phyloP scores from a whole-genome alignment of 2,113 vertebrate species.

The Eretmochelys imbricata region DNA sequence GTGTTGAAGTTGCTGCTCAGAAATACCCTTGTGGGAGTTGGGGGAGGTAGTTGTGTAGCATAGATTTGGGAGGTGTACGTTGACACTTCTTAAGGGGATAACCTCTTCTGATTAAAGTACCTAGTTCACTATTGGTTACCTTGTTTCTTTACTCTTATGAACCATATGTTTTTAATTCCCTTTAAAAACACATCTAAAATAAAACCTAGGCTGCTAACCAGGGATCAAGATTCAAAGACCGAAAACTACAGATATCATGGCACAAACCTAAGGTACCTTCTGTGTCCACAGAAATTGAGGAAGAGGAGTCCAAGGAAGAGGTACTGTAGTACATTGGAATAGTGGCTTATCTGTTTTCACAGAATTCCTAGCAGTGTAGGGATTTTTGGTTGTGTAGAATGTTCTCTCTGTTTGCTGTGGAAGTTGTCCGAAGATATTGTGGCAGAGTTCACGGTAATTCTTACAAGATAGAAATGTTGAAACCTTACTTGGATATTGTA shows the following conservation, averaged over 20 bases:
- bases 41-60: background rate
- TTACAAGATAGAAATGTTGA: background rate
- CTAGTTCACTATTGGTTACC: background rate
- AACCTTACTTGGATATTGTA: background rate
- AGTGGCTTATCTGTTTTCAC: fast-evolving
- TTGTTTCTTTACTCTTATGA: background rate
- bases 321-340: constrained; percentile 60
- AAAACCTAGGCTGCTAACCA: constrained; percentile 92
- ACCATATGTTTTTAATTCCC: fast-evolving
- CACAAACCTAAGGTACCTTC: constrained; percentile 96
- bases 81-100: background rate
- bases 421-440: background rate
- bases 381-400: background rate
- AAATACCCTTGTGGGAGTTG: background rate
- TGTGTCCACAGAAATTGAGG: constrained; percentile 91
- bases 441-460: background rate
- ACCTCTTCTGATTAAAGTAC: background rate
- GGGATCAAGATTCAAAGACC: constrained; percentile 96
- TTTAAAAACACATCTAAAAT: background rate
- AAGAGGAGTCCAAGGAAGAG: constrained; percentile 95
- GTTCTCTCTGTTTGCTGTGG: background rate
- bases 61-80: fast-evolving
- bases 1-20: background rate
- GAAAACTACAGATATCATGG: constrained; percentile 94
- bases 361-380: background rate